A percentile compares a stretch with the other conserved stretches of the same genome.
Evolutionary conservation across 2,113 vertebrate genomes (phyloP).

Genomic region (Donacobius atricapilla): DNA sequence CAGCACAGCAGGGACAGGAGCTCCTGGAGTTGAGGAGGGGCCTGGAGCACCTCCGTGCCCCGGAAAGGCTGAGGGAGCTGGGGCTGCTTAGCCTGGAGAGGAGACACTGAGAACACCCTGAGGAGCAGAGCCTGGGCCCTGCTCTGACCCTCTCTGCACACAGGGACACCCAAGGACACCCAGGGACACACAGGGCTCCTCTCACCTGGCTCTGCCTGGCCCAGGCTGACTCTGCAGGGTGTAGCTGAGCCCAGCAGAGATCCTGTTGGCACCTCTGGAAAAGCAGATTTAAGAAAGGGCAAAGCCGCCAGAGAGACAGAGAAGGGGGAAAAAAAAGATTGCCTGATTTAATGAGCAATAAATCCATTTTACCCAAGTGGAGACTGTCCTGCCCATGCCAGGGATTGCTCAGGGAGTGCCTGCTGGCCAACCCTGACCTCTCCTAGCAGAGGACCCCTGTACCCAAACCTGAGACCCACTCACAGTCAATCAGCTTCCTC

Average conservation of each 20-base stretch:
- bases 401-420: neutral
- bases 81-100: neutral
- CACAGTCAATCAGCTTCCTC: neutral
- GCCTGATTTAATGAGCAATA: neutral
- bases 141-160: neutral
- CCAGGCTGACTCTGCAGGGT: neutral
- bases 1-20: neutral
- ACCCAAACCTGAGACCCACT: neutral
- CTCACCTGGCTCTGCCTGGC: neutral
- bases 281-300: neutral
- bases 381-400: neutral
- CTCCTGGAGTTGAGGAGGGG: neutral
- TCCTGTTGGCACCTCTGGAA: neutral
- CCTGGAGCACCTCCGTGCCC: neutral
- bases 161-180: neutral
- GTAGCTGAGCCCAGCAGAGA: neutral
- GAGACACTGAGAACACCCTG: neutral
- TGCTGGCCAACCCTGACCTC: fast-evolving
- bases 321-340: neutral
- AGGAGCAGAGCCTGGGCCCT: neutral
- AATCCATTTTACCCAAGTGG: neutral
- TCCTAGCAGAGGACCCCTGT: neutral
- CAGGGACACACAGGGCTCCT: neutral
- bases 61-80: neutral
- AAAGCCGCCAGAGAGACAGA: neutral